Evolutionary conservation across 2,113 vertebrate species (phyloP).

Genomic region (Pampusana beccarii): DNA sequence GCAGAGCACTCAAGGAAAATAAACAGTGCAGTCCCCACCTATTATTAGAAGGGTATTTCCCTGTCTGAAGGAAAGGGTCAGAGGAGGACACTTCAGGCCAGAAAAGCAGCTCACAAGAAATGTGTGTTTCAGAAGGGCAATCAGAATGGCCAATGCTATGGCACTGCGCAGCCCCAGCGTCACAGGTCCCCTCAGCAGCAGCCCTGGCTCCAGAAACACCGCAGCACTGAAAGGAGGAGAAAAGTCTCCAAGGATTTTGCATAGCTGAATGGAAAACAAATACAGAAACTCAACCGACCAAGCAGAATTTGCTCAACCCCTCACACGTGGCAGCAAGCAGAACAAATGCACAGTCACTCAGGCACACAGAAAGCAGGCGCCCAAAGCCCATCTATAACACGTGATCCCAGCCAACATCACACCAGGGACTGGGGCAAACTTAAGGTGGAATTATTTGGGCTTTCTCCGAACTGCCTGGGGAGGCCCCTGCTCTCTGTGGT

Average conservation of each 20-base stretch:
- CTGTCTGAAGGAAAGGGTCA: not conserved
- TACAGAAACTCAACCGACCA: not conserved
- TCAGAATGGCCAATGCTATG: not conserved
- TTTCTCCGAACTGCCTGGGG: fast-evolving
- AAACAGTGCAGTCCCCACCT: fast-evolving
- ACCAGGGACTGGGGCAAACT: not conserved
- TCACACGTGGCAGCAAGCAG: not conserved
- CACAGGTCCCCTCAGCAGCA: not conserved
- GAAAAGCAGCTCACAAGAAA: not conserved
- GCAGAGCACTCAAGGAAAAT: not conserved
- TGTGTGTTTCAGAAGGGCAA: fast-evolving
- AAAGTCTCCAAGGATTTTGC: not conserved
- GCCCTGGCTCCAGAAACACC: not conserved
- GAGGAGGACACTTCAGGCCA: not conserved
- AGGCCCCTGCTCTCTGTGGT: not conserved
- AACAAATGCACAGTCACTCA: not conserved
- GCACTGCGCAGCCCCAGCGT: too few species aligned
- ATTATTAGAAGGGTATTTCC: not conserved
- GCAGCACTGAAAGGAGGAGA: not conserved
- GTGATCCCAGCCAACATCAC: not conserved
- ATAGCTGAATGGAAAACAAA: not conserved
- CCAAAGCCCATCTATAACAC: not conserved
- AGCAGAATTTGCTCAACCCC: not conserved
- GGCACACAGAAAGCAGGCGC: not conserved
- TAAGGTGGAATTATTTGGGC: not conserved